Conservation (phyloP, 2,797 vertebrate genomes). For the Manis crassicaudata region DNA sequence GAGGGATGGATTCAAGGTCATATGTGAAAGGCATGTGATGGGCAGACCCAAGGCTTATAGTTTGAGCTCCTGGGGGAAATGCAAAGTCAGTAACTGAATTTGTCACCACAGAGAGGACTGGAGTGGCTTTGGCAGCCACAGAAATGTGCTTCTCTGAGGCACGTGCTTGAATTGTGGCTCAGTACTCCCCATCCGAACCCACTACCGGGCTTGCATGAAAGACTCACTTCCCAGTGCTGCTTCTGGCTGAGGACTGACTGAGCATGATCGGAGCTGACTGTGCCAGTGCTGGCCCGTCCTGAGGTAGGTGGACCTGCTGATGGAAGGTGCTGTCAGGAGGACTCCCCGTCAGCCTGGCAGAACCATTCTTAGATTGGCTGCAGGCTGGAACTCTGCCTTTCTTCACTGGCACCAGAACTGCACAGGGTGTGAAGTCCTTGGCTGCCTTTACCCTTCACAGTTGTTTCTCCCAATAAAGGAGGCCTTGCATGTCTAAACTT, state of each 20-base stretch:
- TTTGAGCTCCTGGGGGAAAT: background rate
- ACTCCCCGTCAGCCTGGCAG: accelerated
- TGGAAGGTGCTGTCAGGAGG: no score
- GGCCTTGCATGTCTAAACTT: background rate
- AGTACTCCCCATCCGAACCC: no score
- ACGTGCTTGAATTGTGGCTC: accelerated
- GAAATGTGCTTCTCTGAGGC: background rate
- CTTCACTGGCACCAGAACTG: no score
- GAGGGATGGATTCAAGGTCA: background rate
- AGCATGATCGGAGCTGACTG: no score
- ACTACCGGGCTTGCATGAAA: accelerated
- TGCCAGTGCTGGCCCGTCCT: background rate
- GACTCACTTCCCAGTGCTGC: accelerated
- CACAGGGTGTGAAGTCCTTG: no score
- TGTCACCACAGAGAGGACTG: accelerated
- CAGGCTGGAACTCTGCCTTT: background rate
- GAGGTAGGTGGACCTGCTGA: accelerated
- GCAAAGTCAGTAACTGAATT: background rate
- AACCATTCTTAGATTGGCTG: background rate
- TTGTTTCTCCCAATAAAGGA: no score
- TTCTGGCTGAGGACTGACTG: background rate
- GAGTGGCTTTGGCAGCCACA: no score
- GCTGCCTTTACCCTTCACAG: accelerated
- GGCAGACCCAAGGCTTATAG: background rate
- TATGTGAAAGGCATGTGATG: no score